Evolutionary conservation across 2,797 vertebrate genomes (phyloP).

Genomic region (Neomorphus geoffroyi): DNA sequence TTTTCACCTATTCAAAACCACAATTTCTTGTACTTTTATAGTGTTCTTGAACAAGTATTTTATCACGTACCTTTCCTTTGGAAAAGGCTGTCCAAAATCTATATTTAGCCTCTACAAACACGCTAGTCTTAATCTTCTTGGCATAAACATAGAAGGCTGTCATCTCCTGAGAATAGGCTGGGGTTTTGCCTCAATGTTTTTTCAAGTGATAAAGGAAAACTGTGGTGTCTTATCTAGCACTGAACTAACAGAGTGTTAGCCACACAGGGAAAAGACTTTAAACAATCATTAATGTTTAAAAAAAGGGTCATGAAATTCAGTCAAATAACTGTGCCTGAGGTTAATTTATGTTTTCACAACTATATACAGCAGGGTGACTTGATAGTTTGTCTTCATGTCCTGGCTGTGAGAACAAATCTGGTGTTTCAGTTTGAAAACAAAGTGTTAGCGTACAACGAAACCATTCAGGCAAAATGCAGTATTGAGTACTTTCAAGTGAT

Average conservation of each 20-base stretch:
- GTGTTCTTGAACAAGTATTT: constrained; percentile 19
- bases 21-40: not conserved
- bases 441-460: not conserved
- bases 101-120: constrained; percentile 54
- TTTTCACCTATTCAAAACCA: not conserved
- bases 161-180: constrained; percentile 64
- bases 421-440: not conserved
- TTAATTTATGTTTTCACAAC: constrained; percentile 58
- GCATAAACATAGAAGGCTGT: constrained; percentile 49
- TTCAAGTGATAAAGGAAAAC: constrained; percentile 73
- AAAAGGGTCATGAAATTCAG: constrained; percentile 36
- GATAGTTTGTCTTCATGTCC: not conserved
- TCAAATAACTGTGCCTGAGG: constrained; percentile 18
- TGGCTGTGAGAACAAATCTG: not conserved
- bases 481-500: not conserved
- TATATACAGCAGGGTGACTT: not conserved
- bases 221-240: constrained; percentile 34
- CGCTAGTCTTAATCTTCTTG: constrained; percentile 60
- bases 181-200: constrained; percentile 67
- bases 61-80: not conserved
- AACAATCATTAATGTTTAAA: constrained; percentile 42
- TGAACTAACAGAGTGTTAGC: constrained; percentile 50
- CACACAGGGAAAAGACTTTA: constrained; percentile 47
- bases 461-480: not conserved
- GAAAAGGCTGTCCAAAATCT: constrained; percentile 31